A percentile compares a stretch with the other conserved stretches of the same genome.
These are phyloP conservation scores for Limnephilus auricula DNA, from an alignment of 2,888 invertebrate genomes.

Conservation along the genomic window DNA sequence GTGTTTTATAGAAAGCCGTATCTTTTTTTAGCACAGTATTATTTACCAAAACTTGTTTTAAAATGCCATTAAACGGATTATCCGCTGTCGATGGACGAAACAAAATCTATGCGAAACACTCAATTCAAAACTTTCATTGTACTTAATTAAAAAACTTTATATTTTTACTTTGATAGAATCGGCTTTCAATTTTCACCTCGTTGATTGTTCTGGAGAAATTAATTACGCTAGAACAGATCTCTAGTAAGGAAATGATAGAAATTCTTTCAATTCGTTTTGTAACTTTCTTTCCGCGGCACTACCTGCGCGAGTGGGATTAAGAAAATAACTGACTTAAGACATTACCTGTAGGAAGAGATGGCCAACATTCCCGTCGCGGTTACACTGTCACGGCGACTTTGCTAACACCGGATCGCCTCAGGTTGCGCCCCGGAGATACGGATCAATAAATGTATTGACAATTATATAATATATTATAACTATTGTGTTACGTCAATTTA, in stretches of 20 bases:
- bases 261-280: background rate
- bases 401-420: background rate
- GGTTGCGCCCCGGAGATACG: background rate
- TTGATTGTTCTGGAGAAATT: background rate
- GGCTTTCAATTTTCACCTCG: background rate
- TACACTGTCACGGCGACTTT: background rate
- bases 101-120: conserved; percentile 5
- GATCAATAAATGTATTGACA: too few relatives aligned
- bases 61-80: conserved; percentile 14
- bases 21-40: background rate
- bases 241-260: background rate
- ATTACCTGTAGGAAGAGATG: background rate
- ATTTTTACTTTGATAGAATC: background rate
- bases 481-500: too few relatives aligned
- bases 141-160: too few relatives aligned
- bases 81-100: conserved; percentile 12
- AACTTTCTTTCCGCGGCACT: background rate
- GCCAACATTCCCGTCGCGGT: background rate
- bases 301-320: background rate
- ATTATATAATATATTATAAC: too few relatives aligned
- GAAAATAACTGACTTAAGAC: conserved; percentile 20
- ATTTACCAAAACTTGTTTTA: conserved; percentile 25
- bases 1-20: conserved; percentile 11
- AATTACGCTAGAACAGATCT: background rate
- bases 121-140: background rate